Evolutionary conservation across 2,797 vertebrate genomes (phyloP).

Genomic region (Cryptoprocta ferox): DNA sequence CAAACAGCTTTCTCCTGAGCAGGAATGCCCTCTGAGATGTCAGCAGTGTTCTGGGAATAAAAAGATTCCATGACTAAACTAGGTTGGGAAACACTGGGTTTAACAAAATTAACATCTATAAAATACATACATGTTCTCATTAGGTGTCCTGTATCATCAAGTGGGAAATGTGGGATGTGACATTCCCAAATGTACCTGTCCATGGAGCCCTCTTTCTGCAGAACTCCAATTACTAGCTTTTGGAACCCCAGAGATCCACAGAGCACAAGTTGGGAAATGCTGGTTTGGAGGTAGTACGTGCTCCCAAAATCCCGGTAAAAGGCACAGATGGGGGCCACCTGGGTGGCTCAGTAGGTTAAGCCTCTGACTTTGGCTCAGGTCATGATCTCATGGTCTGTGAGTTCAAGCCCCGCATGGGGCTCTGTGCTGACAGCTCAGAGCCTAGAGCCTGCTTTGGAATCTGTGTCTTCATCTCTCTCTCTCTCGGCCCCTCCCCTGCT

Average conservation of each 20-base stretch:
- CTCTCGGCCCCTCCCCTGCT: too few species aligned
- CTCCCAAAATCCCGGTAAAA: neutral
- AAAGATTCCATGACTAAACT: neutral
- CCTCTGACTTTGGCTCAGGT: too few species aligned
- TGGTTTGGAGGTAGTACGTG: neutral
- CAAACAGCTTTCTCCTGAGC: neutral
- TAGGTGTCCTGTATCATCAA: neutral
- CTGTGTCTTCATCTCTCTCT: too few species aligned
- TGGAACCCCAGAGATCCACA: neutral
- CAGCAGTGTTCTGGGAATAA: neutral
- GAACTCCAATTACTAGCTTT: neutral
- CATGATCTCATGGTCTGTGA: too few species aligned
- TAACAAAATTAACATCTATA: constrained; percentile 29
- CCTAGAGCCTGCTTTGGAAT: too few species aligned
- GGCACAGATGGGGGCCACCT: neutral
- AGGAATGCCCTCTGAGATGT: neutral
- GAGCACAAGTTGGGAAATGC: neutral
- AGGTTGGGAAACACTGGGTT: neutral
- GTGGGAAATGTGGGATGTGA: neutral
- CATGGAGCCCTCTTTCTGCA: neutral
- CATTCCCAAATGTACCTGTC: neutral
- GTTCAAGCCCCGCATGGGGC: too few species aligned
- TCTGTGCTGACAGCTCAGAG: too few species aligned
- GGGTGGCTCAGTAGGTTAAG: too few species aligned
- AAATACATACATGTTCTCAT: neutral